Evolutionary conservation across 2,888 invertebrate species (phyloP), one percentile per base, ranked within the genome.

Genomic region (Caenorhabditis sp.): DNA sequence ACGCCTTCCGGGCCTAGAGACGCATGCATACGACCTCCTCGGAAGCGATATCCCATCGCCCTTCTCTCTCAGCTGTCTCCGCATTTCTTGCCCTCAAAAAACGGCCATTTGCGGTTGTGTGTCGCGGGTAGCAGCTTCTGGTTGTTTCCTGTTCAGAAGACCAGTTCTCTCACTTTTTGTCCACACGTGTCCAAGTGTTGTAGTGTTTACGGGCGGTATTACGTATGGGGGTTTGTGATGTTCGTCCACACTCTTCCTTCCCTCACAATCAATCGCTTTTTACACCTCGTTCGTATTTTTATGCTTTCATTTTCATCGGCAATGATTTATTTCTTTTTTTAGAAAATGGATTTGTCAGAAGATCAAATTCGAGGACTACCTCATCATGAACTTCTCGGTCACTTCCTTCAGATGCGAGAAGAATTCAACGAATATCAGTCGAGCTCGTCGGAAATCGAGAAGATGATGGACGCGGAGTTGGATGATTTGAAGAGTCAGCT

Each of bases 371-470:
- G 67, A 24, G 32, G 22, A n/a, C n/a, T 76, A 22, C 53, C 76
- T 15, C 76, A 76, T 18, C 28, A 56, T 0, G 76, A 76, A 1
- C 55, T 76, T 1, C 32, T 76, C 24, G 53, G 20, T 8, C 22
- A 68, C 18, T 76, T 67, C 51, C 44, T 76, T 1, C 67, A 68
- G 22, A 71, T 72, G 80, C 60, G 72, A 5, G 82, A 82, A 4
- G 82, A 82, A 20, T 82, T 62, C 56, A 58, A 47, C 18, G 82
- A 82, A 9, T 82, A 56, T 55, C 77, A 78, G 60, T 24, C 71
- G 56, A 82, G 77, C 32, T 82, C 82, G 22, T 53, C 67, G n/a
- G 82, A 82, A 72, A 78, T 82, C 4, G 82, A 82, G n/a, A 61
- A 82, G 24, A 82, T 82, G 77, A 61, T 72, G 72, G 82, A 82